Evolutionary conservation across 2,888 invertebrate species (phyloP).

Genomic region (Sminthurides aquaticus): DNA sequence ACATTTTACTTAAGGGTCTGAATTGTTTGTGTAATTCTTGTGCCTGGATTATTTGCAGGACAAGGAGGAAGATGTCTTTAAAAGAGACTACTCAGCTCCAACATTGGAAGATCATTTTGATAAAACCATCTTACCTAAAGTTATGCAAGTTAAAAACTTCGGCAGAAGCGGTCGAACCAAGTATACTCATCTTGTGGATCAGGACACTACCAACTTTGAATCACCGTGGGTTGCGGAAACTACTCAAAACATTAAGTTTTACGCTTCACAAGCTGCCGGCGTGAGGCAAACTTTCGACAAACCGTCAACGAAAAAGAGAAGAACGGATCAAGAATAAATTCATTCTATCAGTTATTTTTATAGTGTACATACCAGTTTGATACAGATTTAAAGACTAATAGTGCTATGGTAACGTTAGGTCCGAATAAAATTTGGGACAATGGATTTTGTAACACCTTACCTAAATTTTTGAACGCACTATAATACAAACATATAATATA

Average conservation of each 20-base stretch:
- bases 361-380: no score
- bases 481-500: no score
- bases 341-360: no score
- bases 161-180: constrained; percentile 97
- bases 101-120: constrained; percentile 99
- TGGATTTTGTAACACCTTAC: no score
- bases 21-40: not conserved
- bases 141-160: constrained; percentile 99
- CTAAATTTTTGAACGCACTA: no score
- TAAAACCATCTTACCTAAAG: constrained; percentile 95
- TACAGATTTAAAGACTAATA: no score
- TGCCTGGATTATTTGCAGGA: constrained; percentile 52
- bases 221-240: constrained; percentile 95
- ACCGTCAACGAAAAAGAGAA: constrained; percentile 58
- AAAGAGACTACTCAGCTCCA: constrained; percentile 87
- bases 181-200: constrained; percentile 97
- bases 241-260: constrained; percentile 76
- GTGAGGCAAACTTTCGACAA: constrained; percentile 86
- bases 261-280: constrained; percentile 80
- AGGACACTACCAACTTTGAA: constrained; percentile 96
- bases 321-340: constrained; percentile 17
- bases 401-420: no score
- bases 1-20: no score
- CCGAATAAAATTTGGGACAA: no score
- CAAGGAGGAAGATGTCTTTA: constrained; percentile 80